Evolutionary conservation across 2,888 invertebrate genomes (phyloP).

Genomic region (Cryptophagus acutangulus): DNA sequence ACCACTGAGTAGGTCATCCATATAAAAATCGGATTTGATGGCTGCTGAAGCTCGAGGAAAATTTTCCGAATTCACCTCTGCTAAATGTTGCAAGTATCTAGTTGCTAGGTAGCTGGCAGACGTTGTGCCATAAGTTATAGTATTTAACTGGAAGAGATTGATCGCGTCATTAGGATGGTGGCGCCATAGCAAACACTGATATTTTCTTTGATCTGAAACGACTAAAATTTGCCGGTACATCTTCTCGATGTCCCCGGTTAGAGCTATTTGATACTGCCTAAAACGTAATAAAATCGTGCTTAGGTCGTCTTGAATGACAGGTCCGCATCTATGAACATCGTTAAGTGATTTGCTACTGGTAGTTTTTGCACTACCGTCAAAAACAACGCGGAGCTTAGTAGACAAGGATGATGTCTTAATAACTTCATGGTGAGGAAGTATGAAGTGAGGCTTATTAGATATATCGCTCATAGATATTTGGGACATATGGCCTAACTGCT

Average conservation of each 20-base stretch:
- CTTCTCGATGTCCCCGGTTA: slow-evolving; percentile 22
- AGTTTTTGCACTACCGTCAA: slow-evolving; percentile 21
- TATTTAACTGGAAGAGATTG: slow-evolving; percentile 20
- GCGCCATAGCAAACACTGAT: slow-evolving; percentile 16
- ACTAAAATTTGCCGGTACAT: slow-evolving; percentile 23
- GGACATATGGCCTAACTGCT: slow-evolving; percentile 19
- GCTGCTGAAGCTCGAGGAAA: slow-evolving; percentile 3
- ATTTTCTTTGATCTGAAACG: slow-evolving; percentile 6
- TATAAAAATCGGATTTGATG: slow-evolving; percentile 10
- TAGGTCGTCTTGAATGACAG: slow-evolving; percentile 18
- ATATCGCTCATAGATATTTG: slow-evolving; percentile 4
- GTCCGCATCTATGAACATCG: slow-evolving; percentile 16
- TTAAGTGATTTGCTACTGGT: slow-evolving; percentile 18
- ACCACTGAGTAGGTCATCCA: slow-evolving; percentile 16
- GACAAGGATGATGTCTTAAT: slow-evolving; percentile 14
- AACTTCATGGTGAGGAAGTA: slow-evolving; percentile 24
- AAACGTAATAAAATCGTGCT: slow-evolving; percentile 20
- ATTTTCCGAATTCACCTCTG: slow-evolving; percentile 8
- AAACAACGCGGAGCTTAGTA: slow-evolving; percentile 23
- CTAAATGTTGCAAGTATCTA: slow-evolving; percentile 11
- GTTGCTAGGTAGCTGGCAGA: slow-evolving; percentile 15
- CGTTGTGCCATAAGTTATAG: slow-evolving; percentile 22
- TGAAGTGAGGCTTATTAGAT: slow-evolving; percentile 12
- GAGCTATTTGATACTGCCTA: slow-evolving; percentile 13
- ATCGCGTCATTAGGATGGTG: slow-evolving; percentile 12